phyloP scores from a whole-genome alignment of 35 echinoderm and acorn worm genomes.

The Lytechinus pictus region DNA sequence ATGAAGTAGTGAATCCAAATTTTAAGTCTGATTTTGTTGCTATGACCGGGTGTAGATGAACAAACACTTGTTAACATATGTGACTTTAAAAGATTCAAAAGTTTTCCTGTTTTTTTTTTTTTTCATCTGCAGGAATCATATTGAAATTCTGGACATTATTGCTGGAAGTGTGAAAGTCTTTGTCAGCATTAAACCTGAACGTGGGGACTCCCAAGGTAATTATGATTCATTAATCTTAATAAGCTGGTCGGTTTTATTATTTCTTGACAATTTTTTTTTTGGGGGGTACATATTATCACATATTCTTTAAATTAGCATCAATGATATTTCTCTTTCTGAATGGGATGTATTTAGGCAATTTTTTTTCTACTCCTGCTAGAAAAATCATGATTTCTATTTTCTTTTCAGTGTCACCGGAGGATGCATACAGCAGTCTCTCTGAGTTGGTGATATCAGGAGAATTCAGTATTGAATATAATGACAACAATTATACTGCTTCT shows the following conservation, averaged over 20 bases:
- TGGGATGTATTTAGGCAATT: too few relatives aligned
- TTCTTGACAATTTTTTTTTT: too few relatives aligned
- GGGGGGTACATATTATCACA: too few relatives aligned
- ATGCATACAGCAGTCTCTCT: constrained; percentile 4
- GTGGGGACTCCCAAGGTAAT: not conserved
- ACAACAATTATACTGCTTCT: not conserved
- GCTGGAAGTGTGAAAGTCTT: not conserved
- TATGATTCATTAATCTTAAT: not conserved
- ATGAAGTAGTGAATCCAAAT: too few relatives aligned
- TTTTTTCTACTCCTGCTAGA: too few relatives aligned
- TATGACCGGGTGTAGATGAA: too few relatives aligned
- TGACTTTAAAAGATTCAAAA: too few relatives aligned
- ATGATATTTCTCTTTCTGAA: too few relatives aligned
- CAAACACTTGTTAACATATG: too few relatives aligned
- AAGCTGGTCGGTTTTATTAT: too few relatives aligned
- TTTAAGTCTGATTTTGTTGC: too few relatives aligned
- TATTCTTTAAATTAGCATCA: too few relatives aligned
- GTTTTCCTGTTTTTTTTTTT: not conserved
- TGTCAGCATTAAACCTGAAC: not conserved
- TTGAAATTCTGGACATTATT: not conserved
- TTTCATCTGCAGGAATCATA: not conserved
- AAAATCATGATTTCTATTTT: not conserved
- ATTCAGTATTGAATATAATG: not conserved
- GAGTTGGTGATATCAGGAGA: not conserved
- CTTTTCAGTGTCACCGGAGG: not conserved